These are phyloP conservation scores for Rhopalosiphum padi DNA, from an alignment of 1,140 invertebrate species.

Conservation along the genomic window DNA sequence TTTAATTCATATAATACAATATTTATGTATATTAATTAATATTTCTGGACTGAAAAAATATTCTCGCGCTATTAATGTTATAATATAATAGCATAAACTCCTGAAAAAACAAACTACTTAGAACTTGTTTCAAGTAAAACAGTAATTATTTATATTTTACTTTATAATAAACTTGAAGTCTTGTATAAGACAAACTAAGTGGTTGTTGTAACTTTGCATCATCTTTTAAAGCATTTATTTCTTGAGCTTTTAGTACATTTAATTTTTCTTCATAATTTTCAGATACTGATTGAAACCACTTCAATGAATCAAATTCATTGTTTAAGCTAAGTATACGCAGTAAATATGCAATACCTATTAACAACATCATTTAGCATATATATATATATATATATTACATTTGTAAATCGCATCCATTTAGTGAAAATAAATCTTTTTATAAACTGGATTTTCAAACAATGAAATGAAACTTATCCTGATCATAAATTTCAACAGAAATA, in stretches of 20 bases:
- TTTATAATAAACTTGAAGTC: conserved; percentile 80
- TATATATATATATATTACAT: background rate
- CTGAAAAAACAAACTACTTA: conserved; percentile 64
- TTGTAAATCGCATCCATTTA: background rate
- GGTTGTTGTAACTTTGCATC: conserved; percentile 93
- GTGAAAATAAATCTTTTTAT: background rate
- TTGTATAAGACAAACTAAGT: conserved; percentile 86
- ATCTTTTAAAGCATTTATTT: conserved; percentile 65
- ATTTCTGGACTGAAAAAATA: conserved; percentile 79
- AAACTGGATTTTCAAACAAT: background rate
- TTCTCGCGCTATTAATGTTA: conserved; percentile 89
- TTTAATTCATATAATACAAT: background rate
- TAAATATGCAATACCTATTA: conserved; percentile 74
- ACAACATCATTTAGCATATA: background rate
- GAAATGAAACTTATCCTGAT: too few species aligned
- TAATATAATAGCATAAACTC: conserved; percentile 93
- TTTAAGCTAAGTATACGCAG: conserved; percentile 72
- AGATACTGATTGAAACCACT: conserved; percentile 93
- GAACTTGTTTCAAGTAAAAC: background rate
- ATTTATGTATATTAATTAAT: background rate
- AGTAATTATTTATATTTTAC: conserved; percentile 62
- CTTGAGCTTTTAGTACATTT: conserved; percentile 68
- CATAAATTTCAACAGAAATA: background rate
- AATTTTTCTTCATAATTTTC: conserved; percentile 75
- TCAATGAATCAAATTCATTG: conserved; percentile 88